Conservation (phyloP, 2,888 invertebrate genomes). For the Diarsia mendica region DNA sequence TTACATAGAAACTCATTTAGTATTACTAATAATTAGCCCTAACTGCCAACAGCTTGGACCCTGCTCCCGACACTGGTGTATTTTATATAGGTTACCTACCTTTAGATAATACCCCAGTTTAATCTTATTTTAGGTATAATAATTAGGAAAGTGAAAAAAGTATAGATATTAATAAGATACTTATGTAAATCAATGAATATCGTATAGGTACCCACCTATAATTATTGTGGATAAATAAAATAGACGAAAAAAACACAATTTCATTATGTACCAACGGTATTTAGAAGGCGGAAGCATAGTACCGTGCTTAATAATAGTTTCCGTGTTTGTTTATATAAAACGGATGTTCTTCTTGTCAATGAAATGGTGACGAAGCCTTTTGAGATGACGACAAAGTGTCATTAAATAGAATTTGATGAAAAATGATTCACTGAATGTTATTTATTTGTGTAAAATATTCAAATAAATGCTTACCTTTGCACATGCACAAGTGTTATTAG, state of each 20-base stretch:
- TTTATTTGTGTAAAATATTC: neutral
- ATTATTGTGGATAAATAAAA: neutral
- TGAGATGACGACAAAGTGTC: neutral
- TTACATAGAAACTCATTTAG: neutral
- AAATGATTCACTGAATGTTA: neutral
- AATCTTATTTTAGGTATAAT: no score
- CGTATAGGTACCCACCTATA: neutral
- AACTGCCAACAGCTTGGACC: neutral
- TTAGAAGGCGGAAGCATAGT: constrained; percentile 7
- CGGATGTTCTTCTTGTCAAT: constrained; percentile 25
- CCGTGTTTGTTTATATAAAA: constrained; percentile 16
- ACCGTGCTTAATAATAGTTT: constrained; percentile 11
- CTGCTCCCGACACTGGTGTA: neutral
- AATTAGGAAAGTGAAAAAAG: neutral
- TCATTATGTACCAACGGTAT: neutral
- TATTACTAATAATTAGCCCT: neutral
- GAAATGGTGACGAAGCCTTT: constrained; percentile 1
- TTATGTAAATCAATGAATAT: neutral
- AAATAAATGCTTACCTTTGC: neutral
- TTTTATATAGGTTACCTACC: neutral
- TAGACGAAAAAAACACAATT: neutral
- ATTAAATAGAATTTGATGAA: neutral
- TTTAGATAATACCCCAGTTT: neutral
- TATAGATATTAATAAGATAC: neutral
- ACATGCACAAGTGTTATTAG: neutral